Conservation (phyloP, 2,113 vertebrate species). For the Dolichallabes microphthalmus region DNA sequence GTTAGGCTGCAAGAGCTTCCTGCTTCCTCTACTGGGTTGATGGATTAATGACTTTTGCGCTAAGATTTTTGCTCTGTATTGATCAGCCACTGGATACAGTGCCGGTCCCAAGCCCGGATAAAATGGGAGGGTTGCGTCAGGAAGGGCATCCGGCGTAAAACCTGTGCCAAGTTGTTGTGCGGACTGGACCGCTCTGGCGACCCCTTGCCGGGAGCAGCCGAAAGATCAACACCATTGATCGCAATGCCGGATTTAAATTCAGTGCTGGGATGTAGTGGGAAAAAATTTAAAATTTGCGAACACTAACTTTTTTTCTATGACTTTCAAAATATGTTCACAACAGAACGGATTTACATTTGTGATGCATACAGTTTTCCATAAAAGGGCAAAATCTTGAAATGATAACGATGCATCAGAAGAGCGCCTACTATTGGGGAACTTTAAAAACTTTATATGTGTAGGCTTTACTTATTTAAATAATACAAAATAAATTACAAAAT, state of each 20-base stretch:
- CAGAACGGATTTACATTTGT: background rate
- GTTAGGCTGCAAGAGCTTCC: background rate
- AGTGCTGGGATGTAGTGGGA: background rate
- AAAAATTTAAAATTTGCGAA: background rate
- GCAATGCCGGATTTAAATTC: background rate
- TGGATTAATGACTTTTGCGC: constrained; percentile 35
- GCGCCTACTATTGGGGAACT: background rate
- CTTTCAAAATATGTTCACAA: background rate
- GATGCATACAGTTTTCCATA: background rate
- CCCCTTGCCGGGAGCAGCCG: too few species aligned
- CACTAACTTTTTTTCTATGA: background rate
- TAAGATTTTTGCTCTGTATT: background rate
- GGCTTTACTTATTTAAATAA: too few species aligned
- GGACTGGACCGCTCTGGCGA: too few species aligned
- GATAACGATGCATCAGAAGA: background rate
- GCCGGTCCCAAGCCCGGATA: too few species aligned
- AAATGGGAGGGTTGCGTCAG: too few species aligned
- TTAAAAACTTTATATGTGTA: too few species aligned
- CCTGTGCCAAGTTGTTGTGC: too few species aligned
- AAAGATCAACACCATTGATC: too few species aligned
- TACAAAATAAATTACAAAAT: too few species aligned
- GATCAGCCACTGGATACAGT: too few species aligned
- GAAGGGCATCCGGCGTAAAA: too few species aligned
- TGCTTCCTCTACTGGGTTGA: background rate
- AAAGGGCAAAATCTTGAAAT: background rate